Percentiles rank a stretch among this genome's conserved stretches.
Evolutionary conservation across 2,888 invertebrate species (phyloP).

Genomic region (Tineola bisselliella): DNA sequence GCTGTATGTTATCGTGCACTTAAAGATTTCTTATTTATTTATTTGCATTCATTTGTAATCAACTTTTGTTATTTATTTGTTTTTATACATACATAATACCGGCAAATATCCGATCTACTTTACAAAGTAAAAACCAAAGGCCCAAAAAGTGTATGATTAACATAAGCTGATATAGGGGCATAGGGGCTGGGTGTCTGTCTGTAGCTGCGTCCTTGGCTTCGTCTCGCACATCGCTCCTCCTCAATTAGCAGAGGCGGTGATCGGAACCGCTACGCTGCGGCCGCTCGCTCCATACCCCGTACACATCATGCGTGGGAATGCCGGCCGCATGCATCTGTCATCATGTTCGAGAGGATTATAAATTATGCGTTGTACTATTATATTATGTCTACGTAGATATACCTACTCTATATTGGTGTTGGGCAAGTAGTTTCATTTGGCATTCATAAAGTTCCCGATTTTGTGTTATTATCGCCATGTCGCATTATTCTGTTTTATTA

Average conservation of each 20-base stretch:
- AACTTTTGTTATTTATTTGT: no score
- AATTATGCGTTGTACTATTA: no score
- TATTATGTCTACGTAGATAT: no score
- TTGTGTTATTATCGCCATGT: no score
- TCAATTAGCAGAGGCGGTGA: slow-evolving; percentile 58
- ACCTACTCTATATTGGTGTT: no score
- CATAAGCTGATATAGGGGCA: neutral
- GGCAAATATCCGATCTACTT: no score
- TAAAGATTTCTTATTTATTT: no score
- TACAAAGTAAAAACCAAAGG: neutral
- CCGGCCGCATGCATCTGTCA: slow-evolving; percentile 20
- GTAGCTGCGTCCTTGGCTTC: slow-evolving; percentile 32
- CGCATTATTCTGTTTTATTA: neutral
- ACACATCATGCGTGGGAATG: slow-evolving; percentile 41
- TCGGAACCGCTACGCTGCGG: slow-evolving; percentile 52
- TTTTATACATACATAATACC: no score
- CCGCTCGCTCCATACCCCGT: slow-evolving; percentile 21
- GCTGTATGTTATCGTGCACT: no score
- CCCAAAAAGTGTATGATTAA: neutral
- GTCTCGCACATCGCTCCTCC: slow-evolving; percentile 30
- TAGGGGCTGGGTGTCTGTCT: neutral
- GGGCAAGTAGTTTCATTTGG: no score
- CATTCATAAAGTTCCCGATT: no score
- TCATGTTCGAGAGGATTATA: neutral
- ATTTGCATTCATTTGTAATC: no score